Percentiles rank a stretch among this genome's conserved stretches.
Evolutionary conservation across 2,113 vertebrate genomes (phyloP).

Genomic region (Mus pahari): DNA sequence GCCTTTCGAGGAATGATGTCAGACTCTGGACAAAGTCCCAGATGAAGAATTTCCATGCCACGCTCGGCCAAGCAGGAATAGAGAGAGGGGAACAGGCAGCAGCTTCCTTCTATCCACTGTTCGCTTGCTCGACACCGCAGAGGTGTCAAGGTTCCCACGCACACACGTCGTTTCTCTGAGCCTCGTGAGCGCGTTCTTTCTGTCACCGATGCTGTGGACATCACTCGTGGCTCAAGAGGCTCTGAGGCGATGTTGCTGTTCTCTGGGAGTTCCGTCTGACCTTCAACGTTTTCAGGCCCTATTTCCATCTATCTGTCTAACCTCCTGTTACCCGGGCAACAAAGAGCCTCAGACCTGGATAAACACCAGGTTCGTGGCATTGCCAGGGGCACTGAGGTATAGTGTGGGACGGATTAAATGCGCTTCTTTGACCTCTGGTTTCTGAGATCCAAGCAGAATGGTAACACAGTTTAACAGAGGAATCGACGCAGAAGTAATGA

Average conservation of each 20-base stretch:
- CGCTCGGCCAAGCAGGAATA: not conserved
- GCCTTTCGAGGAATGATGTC: not conserved
- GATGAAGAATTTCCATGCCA: not conserved
- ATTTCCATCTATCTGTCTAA: conserved; percentile 13
- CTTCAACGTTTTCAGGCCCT: not conserved
- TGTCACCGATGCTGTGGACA: not conserved
- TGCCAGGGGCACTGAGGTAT: not conserved
- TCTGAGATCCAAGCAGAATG: conserved; percentile 22
- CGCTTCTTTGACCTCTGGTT: not conserved
- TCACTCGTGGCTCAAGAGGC: not conserved
- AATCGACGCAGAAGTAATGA: not conserved
- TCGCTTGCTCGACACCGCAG: not conserved
- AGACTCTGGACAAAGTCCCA: not conserved
- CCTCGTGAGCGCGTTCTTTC: not conserved
- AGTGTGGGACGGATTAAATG: conserved; percentile 2
- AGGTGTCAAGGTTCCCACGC: not conserved
- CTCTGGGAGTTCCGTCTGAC: not conserved
- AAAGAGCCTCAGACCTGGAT: not conserved
- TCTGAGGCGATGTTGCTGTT: not conserved
- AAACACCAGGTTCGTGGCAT: not conserved
- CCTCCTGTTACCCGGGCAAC: conserved; percentile 30
- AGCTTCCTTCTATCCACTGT: not conserved
- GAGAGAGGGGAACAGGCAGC: not conserved
- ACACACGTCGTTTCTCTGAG: not conserved
- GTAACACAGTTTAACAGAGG: not conserved